Base-by-base conservation (phyloP, 2,797 vertebrate species). In the Orestias chungarensis region DNA sequence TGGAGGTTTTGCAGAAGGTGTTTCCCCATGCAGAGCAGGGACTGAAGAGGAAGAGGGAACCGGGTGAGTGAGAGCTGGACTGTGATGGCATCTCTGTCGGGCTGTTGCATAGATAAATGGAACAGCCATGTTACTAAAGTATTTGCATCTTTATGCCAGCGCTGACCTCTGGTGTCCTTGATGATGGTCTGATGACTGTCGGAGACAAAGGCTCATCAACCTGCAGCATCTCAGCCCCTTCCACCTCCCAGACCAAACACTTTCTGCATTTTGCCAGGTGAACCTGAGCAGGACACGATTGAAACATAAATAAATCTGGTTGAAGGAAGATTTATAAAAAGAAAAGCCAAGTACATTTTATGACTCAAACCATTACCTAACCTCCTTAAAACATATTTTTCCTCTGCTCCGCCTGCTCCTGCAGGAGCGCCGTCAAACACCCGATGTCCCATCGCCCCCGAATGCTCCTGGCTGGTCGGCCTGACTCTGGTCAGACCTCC, bases 391-490 rank as follows among this genome's bases (percentile, higher is more conserved):
- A 7, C 17, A 17, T 6, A 6, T 44, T 40, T n/a, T 23, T 61
- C 12, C 43, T 8, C 27, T 6, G 10, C 14, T 7, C 47, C 14
- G 5, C 0, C 25, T 46, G 25, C 31, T 25, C 4, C 87, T 88
- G 66, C 82, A 97, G 96, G 88, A 95, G 93, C 80, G 94, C 93
- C 18, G 90, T 91, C 81, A 89, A 88, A 57, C 93, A 96, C 27
- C 96, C 96, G 65, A 95, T 92, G 6, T 95, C 95, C 54, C 95
- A 95, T 80, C 95, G 96, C 57, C 96, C 96, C 64, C 92, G 95
- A 68, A 90, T 98, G 75, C 88, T 98, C 50, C 70, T 98, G 70
- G 91, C 89, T 5, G 97, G 96, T 72, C 82, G 93, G 31, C 91
- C 95, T 0, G 95, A 94, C 12, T 94, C 92, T 0, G 96, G 96